Percentiles rank a stretch among this genome's conserved stretches.
Conservation (phyloP, 2,113 vertebrate genomes). For the Oriolus oriolus region DNA sequence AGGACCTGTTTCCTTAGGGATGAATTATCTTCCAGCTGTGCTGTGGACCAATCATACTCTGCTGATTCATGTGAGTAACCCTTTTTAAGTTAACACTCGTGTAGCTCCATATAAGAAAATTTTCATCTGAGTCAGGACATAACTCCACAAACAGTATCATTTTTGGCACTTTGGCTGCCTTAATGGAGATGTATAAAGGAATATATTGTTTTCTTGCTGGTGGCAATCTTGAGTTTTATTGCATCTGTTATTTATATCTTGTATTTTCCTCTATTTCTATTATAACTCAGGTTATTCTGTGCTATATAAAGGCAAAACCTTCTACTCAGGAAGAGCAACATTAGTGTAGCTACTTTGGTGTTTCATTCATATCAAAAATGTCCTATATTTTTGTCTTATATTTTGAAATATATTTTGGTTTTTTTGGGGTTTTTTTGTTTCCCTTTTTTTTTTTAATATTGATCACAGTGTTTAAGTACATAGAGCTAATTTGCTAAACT, state of each 20-base stretch:
- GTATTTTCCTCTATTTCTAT: background rate
- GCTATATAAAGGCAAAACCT: background rate
- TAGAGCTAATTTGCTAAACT: background rate
- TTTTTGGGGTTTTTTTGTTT: background rate
- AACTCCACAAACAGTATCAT: background rate
- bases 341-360: background rate
- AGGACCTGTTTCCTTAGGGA: background rate
- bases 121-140: background rate
- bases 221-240: background rate
- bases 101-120: background rate
- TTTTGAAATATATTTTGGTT: background rate
- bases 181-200: background rate
- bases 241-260: background rate
- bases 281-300: background rate
- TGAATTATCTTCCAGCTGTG: background rate
- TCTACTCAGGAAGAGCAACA: background rate
- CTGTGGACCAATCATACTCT: background rate
- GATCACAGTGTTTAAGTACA: background rate
- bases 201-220: background rate
- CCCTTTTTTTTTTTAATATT: no score
- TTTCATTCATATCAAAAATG: background rate
- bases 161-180: background rate
- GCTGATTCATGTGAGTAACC: background rate
- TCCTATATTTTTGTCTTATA: background rate
- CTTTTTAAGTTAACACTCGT: background rate